These are phyloP conservation scores for Acleris literana DNA, from an alignment of 2,888 invertebrate genomes.

Conservation along the genomic window DNA sequence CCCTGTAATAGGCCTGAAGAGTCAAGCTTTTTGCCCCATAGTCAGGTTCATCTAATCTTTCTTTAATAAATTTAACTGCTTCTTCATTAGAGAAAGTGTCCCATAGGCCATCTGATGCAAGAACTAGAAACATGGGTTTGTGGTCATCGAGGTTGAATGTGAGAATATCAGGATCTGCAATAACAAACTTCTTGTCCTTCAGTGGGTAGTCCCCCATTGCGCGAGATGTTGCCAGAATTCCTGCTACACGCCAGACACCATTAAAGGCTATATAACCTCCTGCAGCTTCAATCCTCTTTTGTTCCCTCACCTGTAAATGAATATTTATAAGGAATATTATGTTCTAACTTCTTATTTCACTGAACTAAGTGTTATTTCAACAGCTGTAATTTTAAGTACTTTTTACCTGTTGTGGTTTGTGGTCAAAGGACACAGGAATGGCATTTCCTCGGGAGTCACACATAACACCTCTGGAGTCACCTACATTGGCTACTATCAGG, in stretches of 20 bases:
- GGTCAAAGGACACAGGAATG: constrained; percentile 96
- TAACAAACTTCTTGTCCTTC: constrained; percentile 96
- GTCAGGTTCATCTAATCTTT: constrained; percentile 92
- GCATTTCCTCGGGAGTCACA: constrained; percentile 95
- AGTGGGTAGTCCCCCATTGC: constrained; percentile 98
- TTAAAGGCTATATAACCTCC: constrained; percentile 98
- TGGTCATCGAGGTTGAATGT: constrained; percentile 94
- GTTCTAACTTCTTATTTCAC: too few species aligned
- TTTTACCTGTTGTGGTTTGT: constrained; percentile 96
- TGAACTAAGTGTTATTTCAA: too few species aligned
- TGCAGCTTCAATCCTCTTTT: constrained; percentile 95
- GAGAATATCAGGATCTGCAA: constrained; percentile 97
- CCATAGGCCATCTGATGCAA: constrained; percentile 98
- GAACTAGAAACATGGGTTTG: constrained; percentile 93
- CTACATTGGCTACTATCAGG: constrained; percentile 97
- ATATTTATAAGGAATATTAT: not conserved
- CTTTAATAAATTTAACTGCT: constrained; percentile 94
- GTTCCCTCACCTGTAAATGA: constrained; percentile 89
- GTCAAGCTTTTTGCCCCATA: constrained; percentile 96
- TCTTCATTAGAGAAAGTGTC: constrained; percentile 98
- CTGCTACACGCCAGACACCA: constrained; percentile 98
- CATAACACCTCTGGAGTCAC: constrained; percentile 98
- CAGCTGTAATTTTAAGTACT: not conserved
- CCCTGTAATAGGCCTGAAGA: constrained; percentile 94
- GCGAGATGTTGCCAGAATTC: constrained; percentile 96